Conservation (phyloP, 2,888 invertebrate species). For the Melolontha melolontha region DNA sequence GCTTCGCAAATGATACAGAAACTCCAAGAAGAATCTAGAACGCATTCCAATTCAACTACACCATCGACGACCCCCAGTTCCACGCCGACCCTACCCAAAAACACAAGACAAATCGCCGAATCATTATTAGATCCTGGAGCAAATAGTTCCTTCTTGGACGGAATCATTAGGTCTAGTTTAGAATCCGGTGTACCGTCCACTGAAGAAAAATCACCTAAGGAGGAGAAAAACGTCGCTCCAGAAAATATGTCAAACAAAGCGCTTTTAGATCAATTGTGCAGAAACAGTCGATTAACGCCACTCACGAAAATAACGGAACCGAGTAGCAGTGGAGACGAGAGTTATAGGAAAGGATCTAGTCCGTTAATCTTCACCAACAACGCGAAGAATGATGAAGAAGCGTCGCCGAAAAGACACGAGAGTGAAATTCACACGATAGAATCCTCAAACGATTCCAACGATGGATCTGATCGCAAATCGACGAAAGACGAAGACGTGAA, state of each 20-base stretch:
- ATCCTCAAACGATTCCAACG: slow-evolving; percentile 64
- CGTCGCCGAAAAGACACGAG: slow-evolving; percentile 47
- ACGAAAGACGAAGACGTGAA: slow-evolving; percentile 41
- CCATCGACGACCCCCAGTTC: slow-evolving; percentile 51
- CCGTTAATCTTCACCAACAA: slow-evolving; percentile 59
- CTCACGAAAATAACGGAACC: slow-evolving; percentile 63
- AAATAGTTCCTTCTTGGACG: slow-evolving; percentile 85
- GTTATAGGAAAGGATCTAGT: slow-evolving; percentile 59
- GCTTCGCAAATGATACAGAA: slow-evolving; percentile 86
- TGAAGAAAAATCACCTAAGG: slow-evolving; percentile 68
- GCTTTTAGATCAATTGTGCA: slow-evolving; percentile 75
- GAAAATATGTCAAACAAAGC: slow-evolving; percentile 73
- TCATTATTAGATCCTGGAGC: slow-evolving; percentile 75
- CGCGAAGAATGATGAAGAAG: slow-evolving; percentile 45
- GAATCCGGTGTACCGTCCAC: slow-evolving; percentile 73
- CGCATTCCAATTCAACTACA: slow-evolving; percentile 51
- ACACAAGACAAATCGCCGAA: slow-evolving; percentile 73
- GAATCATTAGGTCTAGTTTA: slow-evolving; percentile 84
- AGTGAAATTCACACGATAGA: slow-evolving; percentile 62
- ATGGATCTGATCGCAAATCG: slow-evolving; percentile 53
- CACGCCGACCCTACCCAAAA: slow-evolving; percentile 62
- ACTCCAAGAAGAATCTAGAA: slow-evolving; percentile 76
- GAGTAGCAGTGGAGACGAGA: slow-evolving; percentile 67
- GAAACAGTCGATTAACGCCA: slow-evolving; percentile 71
- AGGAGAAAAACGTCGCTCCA: slow-evolving; percentile 66